Conservation (phyloP, 2,888 invertebrate genomes). For the Phasia obesa region DNA sequence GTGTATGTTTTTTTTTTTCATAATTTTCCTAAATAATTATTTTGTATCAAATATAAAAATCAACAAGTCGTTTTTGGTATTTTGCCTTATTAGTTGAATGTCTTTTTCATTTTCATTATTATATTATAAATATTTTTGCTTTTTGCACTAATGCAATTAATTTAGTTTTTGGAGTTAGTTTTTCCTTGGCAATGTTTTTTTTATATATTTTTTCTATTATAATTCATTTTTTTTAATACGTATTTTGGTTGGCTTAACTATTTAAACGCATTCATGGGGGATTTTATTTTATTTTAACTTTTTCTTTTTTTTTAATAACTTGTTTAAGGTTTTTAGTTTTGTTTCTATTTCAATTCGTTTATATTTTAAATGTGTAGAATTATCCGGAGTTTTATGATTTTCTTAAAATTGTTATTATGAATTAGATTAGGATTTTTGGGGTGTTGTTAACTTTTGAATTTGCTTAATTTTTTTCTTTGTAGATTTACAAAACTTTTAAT, state of each 20-base stretch:
- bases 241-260: constrained; percentile 40
- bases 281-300: constrained; percentile 45
- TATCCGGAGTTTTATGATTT: constrained; percentile 48
- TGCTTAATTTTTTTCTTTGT: constrained; percentile 64
- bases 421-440: constrained; percentile 51
- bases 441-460: constrained; percentile 80
- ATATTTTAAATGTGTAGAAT: constrained; percentile 66
- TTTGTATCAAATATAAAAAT: constrained; percentile 83
- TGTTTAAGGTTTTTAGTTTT: constrained; percentile 49
- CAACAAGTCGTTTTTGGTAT: constrained; percentile 78
- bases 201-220: constrained; percentile 8
- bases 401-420: constrained; percentile 29
- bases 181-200: constrained; percentile 66
- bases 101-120: constrained; percentile 46
- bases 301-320: constrained; percentile 52
- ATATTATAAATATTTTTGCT: constrained; percentile 1
- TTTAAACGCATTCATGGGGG: constrained; percentile 62
- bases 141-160: constrained; percentile 42
- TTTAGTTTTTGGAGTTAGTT: constrained; percentile 38
- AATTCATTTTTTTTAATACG: constrained; percentile 44
- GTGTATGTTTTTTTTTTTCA: constrained; percentile 18
- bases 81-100: constrained; percentile 57
- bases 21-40: constrained; percentile 72
- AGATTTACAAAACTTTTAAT: constrained; percentile 64
- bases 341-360: constrained; percentile 62